A percentile compares a stretch with the other conserved stretches of the same genome.
Conservation (phyloP, 2,888 invertebrate species). For the Junonia oenone region DNA sequence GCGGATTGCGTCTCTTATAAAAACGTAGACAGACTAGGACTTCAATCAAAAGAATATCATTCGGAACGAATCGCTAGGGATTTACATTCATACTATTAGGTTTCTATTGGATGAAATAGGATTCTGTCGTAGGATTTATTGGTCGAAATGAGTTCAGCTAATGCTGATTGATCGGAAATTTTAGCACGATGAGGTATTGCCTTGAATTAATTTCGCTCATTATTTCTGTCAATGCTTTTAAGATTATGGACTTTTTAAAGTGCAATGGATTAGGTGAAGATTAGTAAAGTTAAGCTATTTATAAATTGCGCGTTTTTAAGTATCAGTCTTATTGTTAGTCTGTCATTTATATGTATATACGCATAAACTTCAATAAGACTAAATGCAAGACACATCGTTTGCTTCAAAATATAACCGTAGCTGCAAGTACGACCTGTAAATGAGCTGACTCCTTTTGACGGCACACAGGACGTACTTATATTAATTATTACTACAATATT, state of each 20-base stretch:
- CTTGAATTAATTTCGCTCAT: not conserved
- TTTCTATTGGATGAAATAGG: conserved; percentile 7
- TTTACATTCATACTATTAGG: conserved; percentile 12
- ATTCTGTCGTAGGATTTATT: not conserved
- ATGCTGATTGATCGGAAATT: conserved; percentile 1
- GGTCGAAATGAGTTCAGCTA: not conserved
- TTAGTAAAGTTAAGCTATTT: not conserved
- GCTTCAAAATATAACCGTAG: too few relatives aligned
- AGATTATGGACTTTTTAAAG: not conserved
- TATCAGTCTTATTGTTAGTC: too few relatives aligned
- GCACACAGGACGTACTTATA: too few relatives aligned
- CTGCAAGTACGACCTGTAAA: too few relatives aligned
- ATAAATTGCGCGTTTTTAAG: too few relatives aligned
- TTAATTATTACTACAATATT: too few relatives aligned
- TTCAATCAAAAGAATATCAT: conserved; percentile 6
- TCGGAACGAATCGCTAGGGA: conserved; percentile 3
- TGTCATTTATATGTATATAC: too few relatives aligned
- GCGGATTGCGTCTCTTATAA: too few relatives aligned
- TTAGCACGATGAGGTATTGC: not conserved
- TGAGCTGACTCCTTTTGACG: too few relatives aligned
- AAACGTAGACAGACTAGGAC: not conserved
- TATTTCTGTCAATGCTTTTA: not conserved
- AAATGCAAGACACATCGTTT: too few relatives aligned
- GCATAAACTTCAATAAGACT: too few relatives aligned
- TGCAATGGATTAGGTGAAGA: not conserved